These are phyloP conservation scores for Aurelia aurita DNA, from an alignment of 30 jellyfish, hydroid and myxozoan species.

Conservation along the genomic window DNA sequence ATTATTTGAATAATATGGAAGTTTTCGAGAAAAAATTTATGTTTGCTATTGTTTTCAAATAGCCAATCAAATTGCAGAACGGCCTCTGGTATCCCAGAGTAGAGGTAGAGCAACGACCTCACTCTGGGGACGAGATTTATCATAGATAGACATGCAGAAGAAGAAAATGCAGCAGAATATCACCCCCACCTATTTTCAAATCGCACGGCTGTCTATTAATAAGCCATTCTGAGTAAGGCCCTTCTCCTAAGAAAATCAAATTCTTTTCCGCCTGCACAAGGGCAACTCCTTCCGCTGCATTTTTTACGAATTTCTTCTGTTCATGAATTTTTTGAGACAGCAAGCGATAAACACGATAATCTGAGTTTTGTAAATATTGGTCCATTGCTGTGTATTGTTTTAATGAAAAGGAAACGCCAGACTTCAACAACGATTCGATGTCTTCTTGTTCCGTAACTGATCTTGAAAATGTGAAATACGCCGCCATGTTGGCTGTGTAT, in stretches of 20 bases:
- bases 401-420: conserved; percentile 33
- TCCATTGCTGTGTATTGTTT: conserved; percentile 36
- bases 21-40: too few species aligned
- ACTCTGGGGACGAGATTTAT: too few species aligned
- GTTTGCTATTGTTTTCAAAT: too few species aligned
- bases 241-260: conserved; percentile 37
- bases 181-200: conserved; percentile 38
- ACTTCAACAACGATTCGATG: conserved; percentile 40
- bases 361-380: conserved; percentile 32
- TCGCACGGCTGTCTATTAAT: conserved; percentile 34
- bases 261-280: conserved; percentile 16
- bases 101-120: too few species aligned
- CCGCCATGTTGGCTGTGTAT: conserved; percentile 63
- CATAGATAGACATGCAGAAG: too few species aligned
- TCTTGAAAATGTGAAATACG: conserved; percentile 39
- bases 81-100: too few species aligned
- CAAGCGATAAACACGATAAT: conserved; percentile 21
- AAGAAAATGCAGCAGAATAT: background rate
- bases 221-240: conserved; percentile 56
- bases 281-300: conserved; percentile 24
- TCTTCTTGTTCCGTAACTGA: conserved; percentile 24
- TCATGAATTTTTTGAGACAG: conserved; percentile 14
- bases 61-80: too few species aligned
- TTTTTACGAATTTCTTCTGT: conserved; percentile 31
- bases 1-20: too few species aligned